Base-by-base conservation (phyloP, 2,797 vertebrate genomes). In the Schizothorax lantsangensis region DNA sequence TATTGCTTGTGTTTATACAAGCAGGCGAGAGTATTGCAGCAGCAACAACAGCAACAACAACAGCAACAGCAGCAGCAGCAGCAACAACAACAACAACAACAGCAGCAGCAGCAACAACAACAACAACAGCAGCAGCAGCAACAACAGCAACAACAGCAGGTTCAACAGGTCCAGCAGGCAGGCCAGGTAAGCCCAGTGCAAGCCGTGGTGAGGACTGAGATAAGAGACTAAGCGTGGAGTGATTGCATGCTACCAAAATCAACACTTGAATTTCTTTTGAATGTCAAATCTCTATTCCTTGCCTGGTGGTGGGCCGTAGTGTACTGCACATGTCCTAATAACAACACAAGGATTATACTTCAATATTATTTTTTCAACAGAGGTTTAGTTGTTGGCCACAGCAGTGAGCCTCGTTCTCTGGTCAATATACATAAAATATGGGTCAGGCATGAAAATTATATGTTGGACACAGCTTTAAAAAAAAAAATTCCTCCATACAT, bases 1-100 rank as follows among this genome's bases (percentile, higher is more conserved):
- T 36, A 81, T 79, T 84, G 86, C 78, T 75, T 90, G 87, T 75
- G 36, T 89, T 86, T 81, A 88, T 88, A 64, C 89, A 57, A 84
- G 75, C 91, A 98, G 96, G 96, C 96, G 73, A 97, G 97, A 89
- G 92, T 89, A 92, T 91, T 96, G 86, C 97, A 97, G 69, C 95
- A 97, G 57, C 97, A 97, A 88, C 92, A 84, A 0, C 83, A 86
- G 0, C 73, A 77, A 1, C 47, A 74, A 1, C 72, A 72, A 1
- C 90, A 88, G 33, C 89, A 97, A 45, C 97, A 97, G 86, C 92
- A 84, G 0, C 84, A 86, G 80, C 97, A 97, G 62, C 95, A 97
- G 43, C 97, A 97, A 88, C 92, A 83, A 0, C 82, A 85, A 0
- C 73, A 75, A 0, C 73, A 75, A 0, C 69, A 49, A 0, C 83